These are phyloP conservation scores for Tokudaia tokunoshimensis DNA, from an alignment of 2,797 vertebrate genomes.

Conservation along the genomic window DNA sequence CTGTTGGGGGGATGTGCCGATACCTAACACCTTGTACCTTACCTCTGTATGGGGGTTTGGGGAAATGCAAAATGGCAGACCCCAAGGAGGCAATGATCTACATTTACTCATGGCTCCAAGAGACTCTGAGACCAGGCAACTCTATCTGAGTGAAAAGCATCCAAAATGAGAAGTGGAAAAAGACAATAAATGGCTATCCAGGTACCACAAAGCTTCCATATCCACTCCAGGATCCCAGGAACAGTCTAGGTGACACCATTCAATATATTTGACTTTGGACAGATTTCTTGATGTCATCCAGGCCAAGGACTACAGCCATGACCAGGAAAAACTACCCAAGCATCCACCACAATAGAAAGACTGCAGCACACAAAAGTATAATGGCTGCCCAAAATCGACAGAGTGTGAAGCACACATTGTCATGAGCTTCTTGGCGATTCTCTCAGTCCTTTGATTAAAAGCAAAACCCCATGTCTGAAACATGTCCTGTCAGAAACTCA, in stretches of 20 bases:
- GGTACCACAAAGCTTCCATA: fast-evolving
- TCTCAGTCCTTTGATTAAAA: neutral
- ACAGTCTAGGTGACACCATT: fast-evolving
- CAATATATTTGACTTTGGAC: too few species aligned
- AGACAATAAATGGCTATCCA: neutral
- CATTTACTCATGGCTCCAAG: neutral
- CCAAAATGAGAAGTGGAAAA: neutral
- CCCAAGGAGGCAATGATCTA: fast-evolving
- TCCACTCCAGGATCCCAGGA: fast-evolving
- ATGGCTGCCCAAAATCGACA: neutral
- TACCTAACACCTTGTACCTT: fast-evolving
- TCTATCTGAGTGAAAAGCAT: too few species aligned
- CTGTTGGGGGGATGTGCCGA: fast-evolving
- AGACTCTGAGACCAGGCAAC: too few species aligned
- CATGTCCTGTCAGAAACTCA: neutral
- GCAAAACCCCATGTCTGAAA: neutral
- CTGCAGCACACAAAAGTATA: fast-evolving
- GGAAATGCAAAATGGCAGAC: fast-evolving
- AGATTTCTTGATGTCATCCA: fast-evolving
- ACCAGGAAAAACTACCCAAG: neutral
- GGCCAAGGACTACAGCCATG: neutral
- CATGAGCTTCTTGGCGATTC: fast-evolving
- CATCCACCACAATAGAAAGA: fast-evolving
- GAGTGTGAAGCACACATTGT: fast-evolving
- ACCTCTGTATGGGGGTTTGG: fast-evolving